Evolutionary conservation across 2,113 vertebrate genomes (phyloP).

Genomic region (Datnioides undecimradiatus): DNA sequence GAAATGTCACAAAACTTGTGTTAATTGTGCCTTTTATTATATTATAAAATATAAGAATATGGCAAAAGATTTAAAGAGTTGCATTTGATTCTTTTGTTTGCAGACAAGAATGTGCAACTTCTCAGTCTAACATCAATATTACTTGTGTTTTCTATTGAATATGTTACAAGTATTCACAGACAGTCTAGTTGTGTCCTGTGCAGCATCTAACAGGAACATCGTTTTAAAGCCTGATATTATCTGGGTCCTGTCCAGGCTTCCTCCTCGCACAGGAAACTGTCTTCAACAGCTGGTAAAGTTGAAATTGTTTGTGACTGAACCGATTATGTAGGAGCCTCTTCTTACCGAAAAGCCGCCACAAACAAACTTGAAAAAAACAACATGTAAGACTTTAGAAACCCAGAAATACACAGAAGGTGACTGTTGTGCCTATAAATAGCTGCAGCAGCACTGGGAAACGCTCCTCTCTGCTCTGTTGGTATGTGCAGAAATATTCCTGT

Average conservation of each 20-base stretch:
- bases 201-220: not conserved
- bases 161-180: not conserved
- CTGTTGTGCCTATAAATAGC: not conserved
- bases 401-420: not conserved
- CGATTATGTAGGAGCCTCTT: not conserved
- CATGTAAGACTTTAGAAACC: not conserved
- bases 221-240: not conserved
- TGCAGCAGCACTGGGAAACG: not conserved
- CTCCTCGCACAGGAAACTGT: not conserved
- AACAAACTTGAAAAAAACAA: too few relatives aligned
- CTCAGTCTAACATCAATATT: not conserved
- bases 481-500: not conserved
- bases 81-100: not conserved
- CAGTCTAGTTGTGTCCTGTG: not conserved
- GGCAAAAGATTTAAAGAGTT: not conserved
- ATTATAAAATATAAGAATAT: not conserved
- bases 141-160: too few relatives aligned
- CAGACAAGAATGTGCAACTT: not conserved
- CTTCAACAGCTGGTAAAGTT: not conserved
- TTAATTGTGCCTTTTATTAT: not conserved
- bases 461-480: not conserved
- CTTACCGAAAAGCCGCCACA: not conserved
- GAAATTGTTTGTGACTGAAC: not conserved
- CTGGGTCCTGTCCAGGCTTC: not conserved
- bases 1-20: not conserved